Evolutionary conservation across 2,113 vertebrate species (phyloP), one percentile per base, ranked within the genome.

Genomic region (Cygnus atratus): DNA sequence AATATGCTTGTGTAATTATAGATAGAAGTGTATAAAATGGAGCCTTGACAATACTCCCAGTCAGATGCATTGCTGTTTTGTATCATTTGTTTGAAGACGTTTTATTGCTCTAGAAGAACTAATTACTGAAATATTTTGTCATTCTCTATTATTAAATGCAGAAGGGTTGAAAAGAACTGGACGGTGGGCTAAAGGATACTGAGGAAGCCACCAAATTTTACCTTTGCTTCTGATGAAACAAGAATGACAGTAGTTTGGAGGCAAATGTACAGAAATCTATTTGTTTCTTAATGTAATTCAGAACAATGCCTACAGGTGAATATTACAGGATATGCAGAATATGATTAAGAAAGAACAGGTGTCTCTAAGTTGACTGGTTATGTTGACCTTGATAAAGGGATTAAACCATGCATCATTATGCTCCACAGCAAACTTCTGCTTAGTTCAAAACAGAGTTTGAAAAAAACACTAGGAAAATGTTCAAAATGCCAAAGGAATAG

Each of bases 221-320:
- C 8, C 7, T 90, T 71, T 83, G 50, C 48, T 88, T 92, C 68
- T 84, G n/a, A 31, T 70, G 58, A 76, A 76, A 77, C 18, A 29
- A 21, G 14, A 71, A 11, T 25, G 41, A 59, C 20, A 73, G 12
- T 29, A 39, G 16, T 90, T 93, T 90, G 0, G 24, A 29, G 46
- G 18, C 13, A 84, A 76, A 84, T 17, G 20, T 29, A 59, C 8
- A 78, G 25, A 84, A 89, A 63, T 35, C 1, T 58, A 46, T 81
- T 75, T 54, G 50, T 57, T 96, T 94, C 54, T 84, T 82, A 35
- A 57, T 70, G 3, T 29, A 76, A 58, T 89, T 91, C 50, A 83
- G 67, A 79, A 94, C 75, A 95, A 83, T 68, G 48, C 35, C 44
- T 91, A 35, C 28, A 93, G 48, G 62, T 78, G 39, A 88, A 92